Percentiles rank a stretch among this genome's conserved stretches.
phyloP scores from a whole-genome alignment of 1,140 invertebrate species.

The Drosophila paulistorum region DNA sequence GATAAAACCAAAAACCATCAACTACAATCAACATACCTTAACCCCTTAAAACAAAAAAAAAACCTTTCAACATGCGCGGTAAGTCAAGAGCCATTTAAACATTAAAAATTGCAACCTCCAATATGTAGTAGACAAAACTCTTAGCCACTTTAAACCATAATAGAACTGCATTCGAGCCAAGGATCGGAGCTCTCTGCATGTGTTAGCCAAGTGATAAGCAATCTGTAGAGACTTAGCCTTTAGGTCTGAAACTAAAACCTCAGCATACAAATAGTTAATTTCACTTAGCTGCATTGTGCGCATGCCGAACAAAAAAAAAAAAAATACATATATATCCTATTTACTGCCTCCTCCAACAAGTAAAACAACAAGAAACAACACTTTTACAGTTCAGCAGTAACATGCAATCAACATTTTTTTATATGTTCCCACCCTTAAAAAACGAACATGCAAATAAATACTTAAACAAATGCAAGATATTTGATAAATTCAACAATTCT shows the following conservation, averaged over 20 bases:
- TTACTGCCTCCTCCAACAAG: background rate
- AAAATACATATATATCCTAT: background rate
- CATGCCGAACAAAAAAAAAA: conserved; percentile 52
- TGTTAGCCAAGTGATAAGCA: conserved; percentile 46
- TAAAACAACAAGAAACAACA: conserved; percentile 18
- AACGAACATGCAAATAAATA: conserved; percentile 53
- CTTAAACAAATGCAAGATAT: background rate
- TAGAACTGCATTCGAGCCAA: conserved; percentile 47
- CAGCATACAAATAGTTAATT: conserved; percentile 1
- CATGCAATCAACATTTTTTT: conserved; percentile 40
- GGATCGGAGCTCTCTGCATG: conserved; percentile 38
- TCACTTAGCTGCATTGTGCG: conserved; percentile 70
- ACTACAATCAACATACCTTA: conserved; percentile 66
- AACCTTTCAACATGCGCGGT: conserved; percentile 69
- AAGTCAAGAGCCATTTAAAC: conserved; percentile 71
- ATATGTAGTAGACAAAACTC: conserved; percentile 49
- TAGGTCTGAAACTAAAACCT: conserved; percentile 37
- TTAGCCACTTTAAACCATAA: conserved; percentile 10
- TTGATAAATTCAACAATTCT: conserved; percentile 48
- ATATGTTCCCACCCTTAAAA: background rate
- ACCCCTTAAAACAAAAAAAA: conserved; percentile 23
- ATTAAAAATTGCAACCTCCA: conserved; percentile 40
- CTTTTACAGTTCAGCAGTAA: conserved; percentile 34
- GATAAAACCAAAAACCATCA: conserved; percentile 35
- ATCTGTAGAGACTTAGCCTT: conserved; percentile 44